phyloP scores from a whole-genome alignment of 2,888 invertebrate genomes.

The Drosophila demipolita region DNA sequence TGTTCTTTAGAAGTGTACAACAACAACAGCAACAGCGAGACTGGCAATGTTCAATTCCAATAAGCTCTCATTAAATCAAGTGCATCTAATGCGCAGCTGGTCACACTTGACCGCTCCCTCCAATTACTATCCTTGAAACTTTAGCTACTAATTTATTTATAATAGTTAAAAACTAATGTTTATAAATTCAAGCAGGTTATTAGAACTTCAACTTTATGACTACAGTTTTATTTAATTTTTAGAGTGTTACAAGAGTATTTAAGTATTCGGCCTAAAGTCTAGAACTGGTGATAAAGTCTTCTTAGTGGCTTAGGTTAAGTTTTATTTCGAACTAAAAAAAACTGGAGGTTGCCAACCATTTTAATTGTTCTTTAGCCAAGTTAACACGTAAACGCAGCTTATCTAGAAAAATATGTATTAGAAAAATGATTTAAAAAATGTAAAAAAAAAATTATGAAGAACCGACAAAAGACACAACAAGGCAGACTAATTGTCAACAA shows the following conservation, averaged over 20 bases:
- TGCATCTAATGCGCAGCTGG: constrained; percentile 17
- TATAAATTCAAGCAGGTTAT: background rate
- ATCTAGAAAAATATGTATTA: constrained; percentile 54
- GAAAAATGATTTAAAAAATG: constrained; percentile 53
- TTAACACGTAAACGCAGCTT: constrained; percentile 44
- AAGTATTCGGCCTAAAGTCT: background rate
- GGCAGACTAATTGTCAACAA: constrained; percentile 60
- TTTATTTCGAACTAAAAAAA: constrained; percentile 38
- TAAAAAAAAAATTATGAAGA: constrained; percentile 18
- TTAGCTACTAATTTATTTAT: background rate
- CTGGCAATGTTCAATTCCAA: constrained; percentile 13
- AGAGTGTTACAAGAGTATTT: background rate
- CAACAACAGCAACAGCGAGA: constrained; percentile 3
- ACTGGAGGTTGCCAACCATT: constrained; percentile 36
- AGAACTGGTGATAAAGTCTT: background rate
- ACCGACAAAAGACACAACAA: constrained; percentile 44
- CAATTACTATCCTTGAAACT: background rate
- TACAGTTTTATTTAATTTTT: background rate
- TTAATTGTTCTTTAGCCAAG: constrained; percentile 58
- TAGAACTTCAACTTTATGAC: background rate
- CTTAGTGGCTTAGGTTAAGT: background rate
- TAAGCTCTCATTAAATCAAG: constrained; percentile 6
- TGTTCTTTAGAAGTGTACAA: constrained; percentile 61
- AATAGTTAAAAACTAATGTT: background rate
- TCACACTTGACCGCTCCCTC: constrained; percentile 25